Evolutionary conservation across 2,797 vertebrate genomes (phyloP), one percentile per base, ranked within the genome.

Genomic region (Garrulus glandarius): DNA sequence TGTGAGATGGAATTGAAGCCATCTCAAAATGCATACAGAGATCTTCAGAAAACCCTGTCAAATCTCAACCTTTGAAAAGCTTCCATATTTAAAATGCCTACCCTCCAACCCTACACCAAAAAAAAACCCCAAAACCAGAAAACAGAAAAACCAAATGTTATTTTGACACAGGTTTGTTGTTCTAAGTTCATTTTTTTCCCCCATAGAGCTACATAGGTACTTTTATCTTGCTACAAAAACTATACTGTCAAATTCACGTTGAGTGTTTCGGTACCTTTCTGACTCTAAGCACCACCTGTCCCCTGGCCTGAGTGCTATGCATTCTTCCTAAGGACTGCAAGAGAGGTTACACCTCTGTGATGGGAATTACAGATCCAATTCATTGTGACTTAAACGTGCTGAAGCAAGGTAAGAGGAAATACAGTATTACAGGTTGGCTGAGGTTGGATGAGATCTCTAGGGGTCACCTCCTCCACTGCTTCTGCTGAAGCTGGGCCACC

Each of bases 241-340:
- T 47, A 0, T 52, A 13, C 29, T 67, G 26, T 53, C 1, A 12
- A 16, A 44, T 79, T 57, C 20, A 16, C 16, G 11, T 55, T 34
- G 26, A 32, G 27, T 52, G 15, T 59, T 74, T 74, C 39, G 50
- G 34, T 47, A 22, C 19, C 50, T 75, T 53, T 39, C 64, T 83
- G 34, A 16, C 24, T 79, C 4, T 63, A 20, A 60, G 24, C 9
- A 12, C 81, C 34, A 71, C 30, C 24, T 24, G 71, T 27, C 24
- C 0, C 0, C 24, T n/a, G 27, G 9, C 24, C 19, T 39, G 30
- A 60, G 44, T 70, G 46, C 47, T 43, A 4, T 30, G 2, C 1
- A 2, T 50, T 24, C 59, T 36, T 59, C 30, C 36, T 81, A 32
- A 91, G 70, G 20, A 43, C 10, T 60, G 14, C 14, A 43, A 61